Evolutionary conservation across 2,888 invertebrate genomes (phyloP), one percentile per base, ranked within the genome.

Genomic region (Capitulum mitella): DNA sequence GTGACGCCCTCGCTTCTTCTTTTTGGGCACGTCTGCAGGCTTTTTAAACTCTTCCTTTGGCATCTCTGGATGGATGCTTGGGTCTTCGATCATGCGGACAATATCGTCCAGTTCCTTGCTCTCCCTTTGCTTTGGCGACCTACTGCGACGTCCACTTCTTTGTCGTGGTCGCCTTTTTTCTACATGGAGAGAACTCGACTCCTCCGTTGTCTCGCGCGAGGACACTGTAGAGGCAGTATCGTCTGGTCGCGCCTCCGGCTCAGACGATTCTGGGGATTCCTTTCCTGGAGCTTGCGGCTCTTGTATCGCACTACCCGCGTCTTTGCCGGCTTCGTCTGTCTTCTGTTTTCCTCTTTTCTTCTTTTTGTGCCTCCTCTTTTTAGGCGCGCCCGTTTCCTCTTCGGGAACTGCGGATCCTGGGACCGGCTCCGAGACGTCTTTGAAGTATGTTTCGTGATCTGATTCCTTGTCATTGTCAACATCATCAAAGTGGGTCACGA

Each of bases 391-490:
- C 10, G 37, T 37, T 10, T 40, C 40, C 8, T 58, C 22, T 22
- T 29, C 70, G 19, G 34, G 5, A 6, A 34, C 19, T 14, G 19
- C 19, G 1, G 8, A 29, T 3, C 10, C 19, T 19, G 5, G 2
- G 3, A 19, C 34, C 5, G 64, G 64, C 29, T 19, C 8, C 6
- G 64, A 2, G 34, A 5, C 8, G 26, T 70, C 70, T 26, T 70
- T 70, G 40, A 70, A 70, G 40, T 70, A 70, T 19, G 70, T 70
- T 70, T 70, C 70, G 12, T 70, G 70, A 40, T 70, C 70, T 0
- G 70, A 70, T 37, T 70, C 70, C 26, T 70, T 70, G 40, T 64
- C 64, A 64, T 70, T 26, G 26, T 70, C 37, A 2, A 40, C 70
- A 16, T 70, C 70, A 26, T 70, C 70, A 12, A 70, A 70, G 70